These are phyloP conservation scores for Trichopoda pennipes DNA, from an alignment of 2,888 invertebrate species.

Conservation along the genomic window DNA sequence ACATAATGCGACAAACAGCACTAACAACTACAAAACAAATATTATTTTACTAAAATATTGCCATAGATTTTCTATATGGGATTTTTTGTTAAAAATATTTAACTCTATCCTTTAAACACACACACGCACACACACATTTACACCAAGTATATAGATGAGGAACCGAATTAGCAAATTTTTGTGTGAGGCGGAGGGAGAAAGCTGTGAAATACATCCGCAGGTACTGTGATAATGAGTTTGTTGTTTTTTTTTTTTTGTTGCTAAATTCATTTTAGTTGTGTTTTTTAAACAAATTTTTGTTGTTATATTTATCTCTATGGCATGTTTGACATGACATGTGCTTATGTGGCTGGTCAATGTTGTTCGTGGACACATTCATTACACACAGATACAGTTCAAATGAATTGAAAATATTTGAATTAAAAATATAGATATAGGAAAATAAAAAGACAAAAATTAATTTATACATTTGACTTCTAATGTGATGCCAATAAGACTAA, in stretches of 20 bases:
- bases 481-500: slow-evolving; percentile 31
- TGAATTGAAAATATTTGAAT: slow-evolving; percentile 47
- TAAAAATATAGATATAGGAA: slow-evolving; percentile 19
- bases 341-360: slow-evolving; percentile 65
- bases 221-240: slow-evolving; percentile 52
- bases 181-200: slow-evolving; percentile 1
- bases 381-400: slow-evolving; percentile 48
- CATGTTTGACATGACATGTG: slow-evolving; percentile 67
- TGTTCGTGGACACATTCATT: slow-evolving; percentile 61
- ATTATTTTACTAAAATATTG: slow-evolving; percentile 56
- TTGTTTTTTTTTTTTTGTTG: slow-evolving; percentile 23
- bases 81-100: slow-evolving; percentile 49
- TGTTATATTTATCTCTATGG: slow-evolving; percentile 48
- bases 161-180: slow-evolving; percentile 9
- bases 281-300: slow-evolving; percentile 14
- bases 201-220: slow-evolving; percentile 11
- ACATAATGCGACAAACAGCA: slow-evolving; percentile 51
- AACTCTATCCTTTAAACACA: slow-evolving; percentile 37
- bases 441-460: background rate
- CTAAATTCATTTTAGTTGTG: slow-evolving; percentile 41
- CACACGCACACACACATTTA: background rate
- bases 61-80: slow-evolving; percentile 49
- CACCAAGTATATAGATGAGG: background rate
- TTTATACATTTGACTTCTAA: slow-evolving; percentile 2
- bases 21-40: slow-evolving; percentile 43